Percentiles rank a stretch among this genome's conserved stretches.
Conservation (phyloP, 2,797 vertebrate genomes). For the Geotrypetes seraphini region DNA sequence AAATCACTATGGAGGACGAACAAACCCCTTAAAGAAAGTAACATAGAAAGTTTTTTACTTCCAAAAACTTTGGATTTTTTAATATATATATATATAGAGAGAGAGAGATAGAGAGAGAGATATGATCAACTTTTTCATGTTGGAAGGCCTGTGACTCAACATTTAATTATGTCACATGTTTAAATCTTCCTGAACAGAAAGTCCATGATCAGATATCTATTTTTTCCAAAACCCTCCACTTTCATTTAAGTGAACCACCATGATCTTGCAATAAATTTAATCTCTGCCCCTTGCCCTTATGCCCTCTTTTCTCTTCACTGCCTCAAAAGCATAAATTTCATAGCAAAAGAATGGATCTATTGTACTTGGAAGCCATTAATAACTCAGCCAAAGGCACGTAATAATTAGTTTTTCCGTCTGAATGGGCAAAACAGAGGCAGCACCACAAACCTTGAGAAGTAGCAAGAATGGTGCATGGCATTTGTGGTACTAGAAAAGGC, state of each 20-base stretch:
- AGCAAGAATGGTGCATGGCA: neutral
- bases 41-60: too few relatives aligned
- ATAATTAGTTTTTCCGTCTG: slow-evolving; percentile 19
- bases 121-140: too few relatives aligned
- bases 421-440: neutral
- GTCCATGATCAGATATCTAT: slow-evolving; percentile 7
- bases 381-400: slow-evolving; percentile 12
- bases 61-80: too few relatives aligned
- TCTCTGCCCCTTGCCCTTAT: too few relatives aligned
- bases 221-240: slow-evolving; percentile 2
- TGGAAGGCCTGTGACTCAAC: too few relatives aligned
- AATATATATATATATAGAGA: too few relatives aligned
- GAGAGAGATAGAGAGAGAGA: too few relatives aligned
- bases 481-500: neutral
- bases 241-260: neutral
- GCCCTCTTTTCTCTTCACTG: neutral
- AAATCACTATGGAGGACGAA: too few relatives aligned
- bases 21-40: too few relatives aligned
- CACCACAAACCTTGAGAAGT: slow-evolving; percentile 4
- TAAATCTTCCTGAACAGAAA: slow-evolving; percentile 15
- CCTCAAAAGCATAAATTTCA: neutral
- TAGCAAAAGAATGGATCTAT: slow-evolving; percentile 12
- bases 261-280: neutral
- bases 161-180: too few relatives aligned
- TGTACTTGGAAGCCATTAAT: slow-evolving; percentile 15